phyloP scores from a whole-genome alignment of 2,797 vertebrate species.

The Parambassis ranga region DNA sequence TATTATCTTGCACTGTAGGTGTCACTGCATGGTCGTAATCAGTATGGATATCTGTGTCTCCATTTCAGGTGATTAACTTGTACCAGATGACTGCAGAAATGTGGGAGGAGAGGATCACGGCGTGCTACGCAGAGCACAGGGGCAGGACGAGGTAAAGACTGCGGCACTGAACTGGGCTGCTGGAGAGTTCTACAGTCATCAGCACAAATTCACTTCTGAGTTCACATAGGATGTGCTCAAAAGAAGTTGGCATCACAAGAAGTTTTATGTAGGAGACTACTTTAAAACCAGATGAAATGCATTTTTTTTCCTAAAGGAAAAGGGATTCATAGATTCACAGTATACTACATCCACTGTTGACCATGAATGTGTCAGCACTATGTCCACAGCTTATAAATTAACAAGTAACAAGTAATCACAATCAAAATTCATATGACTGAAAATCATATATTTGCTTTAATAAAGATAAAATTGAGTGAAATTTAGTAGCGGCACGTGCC shows the following conservation, averaged over 20 bases:
- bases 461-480: constrained; percentile 2
- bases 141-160: constrained; percentile 88
- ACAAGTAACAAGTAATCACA: no score
- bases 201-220: constrained; percentile 23
- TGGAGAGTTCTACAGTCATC: constrained; percentile 9
- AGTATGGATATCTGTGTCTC: constrained; percentile 17
- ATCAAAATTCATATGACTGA: no score
- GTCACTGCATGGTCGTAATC: background rate
- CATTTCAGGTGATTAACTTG: constrained; percentile 91
- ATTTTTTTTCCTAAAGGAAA: no score
- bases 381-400: background rate
- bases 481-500: background rate
- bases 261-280: constrained; percentile 2
- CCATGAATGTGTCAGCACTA: background rate
- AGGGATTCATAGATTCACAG: background rate
- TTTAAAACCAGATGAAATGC: background rate
- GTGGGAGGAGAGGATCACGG: constrained; percentile 98
- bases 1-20: background rate
- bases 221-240: background rate
- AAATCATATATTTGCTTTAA: constrained; percentile 6
- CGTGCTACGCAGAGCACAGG: constrained; percentile 95
- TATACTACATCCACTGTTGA: background rate
- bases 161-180: constrained; percentile 6
- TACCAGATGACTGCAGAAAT: constrained; percentile 99
- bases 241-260: background rate